Conservation (phyloP, 2,888 invertebrate genomes). For the Drosophila yooni region DNA sequence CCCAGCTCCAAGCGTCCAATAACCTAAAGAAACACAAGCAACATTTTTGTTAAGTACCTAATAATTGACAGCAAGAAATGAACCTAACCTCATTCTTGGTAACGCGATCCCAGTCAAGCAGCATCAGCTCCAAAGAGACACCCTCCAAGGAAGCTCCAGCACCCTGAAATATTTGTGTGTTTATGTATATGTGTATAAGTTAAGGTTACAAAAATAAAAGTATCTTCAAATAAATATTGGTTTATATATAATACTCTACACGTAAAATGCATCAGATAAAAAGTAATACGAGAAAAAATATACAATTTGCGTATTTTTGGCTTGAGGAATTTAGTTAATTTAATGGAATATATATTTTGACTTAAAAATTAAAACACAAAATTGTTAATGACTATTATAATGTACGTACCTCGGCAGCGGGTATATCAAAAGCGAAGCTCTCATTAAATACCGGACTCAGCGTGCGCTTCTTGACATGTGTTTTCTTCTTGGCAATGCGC, state of each 20-base stretch:
- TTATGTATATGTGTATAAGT: neutral
- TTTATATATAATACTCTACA: neutral
- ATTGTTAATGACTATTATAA: no score
- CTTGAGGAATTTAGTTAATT: neutral
- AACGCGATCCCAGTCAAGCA: constrained; percentile 98
- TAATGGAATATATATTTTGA: neutral
- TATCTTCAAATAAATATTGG: neutral
- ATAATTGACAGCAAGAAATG: neutral
- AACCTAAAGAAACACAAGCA: constrained; percentile 87
- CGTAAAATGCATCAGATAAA: neutral
- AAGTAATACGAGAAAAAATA: neutral
- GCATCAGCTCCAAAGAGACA: constrained; percentile 85
- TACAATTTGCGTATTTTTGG: neutral
- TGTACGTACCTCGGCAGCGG: constrained; percentile 87
- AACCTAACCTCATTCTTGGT: constrained; percentile 96
- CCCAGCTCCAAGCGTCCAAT: constrained; percentile 98
- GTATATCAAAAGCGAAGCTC: constrained; percentile 98
- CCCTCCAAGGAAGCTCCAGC: constrained; percentile 84
- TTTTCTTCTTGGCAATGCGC: constrained; percentile 99
- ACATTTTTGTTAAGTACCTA: neutral
- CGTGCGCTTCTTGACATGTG: constrained; percentile 99
- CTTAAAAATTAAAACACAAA: no score
- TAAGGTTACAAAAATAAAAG: neutral
- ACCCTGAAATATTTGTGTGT: constrained; percentile 69
- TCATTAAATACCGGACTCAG: constrained; percentile 99